Conservation (phyloP, 2,888 invertebrate species). For the Shargacucullia verbasci region DNA sequence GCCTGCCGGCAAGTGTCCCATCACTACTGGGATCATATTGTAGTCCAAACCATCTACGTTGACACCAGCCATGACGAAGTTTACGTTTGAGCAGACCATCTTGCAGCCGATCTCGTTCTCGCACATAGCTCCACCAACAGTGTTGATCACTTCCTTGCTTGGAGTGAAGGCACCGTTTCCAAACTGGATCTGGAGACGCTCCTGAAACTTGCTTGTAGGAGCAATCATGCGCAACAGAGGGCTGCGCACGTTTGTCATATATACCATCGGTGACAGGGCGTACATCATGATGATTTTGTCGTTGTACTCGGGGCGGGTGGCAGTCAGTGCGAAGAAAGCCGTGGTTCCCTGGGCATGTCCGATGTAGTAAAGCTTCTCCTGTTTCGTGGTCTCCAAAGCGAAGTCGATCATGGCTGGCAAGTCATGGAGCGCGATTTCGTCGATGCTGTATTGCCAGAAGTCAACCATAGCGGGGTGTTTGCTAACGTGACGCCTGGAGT, state of each 20-base stretch:
- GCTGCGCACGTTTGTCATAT: constrained; percentile 80
- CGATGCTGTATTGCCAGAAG: constrained; percentile 84
- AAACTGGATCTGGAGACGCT: constrained; percentile 64
- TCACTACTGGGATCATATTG: constrained; percentile 86
- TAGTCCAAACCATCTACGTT: constrained; percentile 87
- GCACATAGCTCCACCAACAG: constrained; percentile 77
- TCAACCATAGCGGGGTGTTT: constrained; percentile 74
- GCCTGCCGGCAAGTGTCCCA: constrained; percentile 88
- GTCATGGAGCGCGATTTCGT: constrained; percentile 82
- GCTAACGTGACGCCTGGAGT: constrained; percentile 76
- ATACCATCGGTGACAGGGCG: constrained; percentile 83
- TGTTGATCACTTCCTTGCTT: constrained; percentile 66
- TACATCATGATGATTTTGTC: constrained; percentile 79
- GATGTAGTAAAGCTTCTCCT: constrained; percentile 78
- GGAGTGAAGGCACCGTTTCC: constrained; percentile 76
- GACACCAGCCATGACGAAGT: constrained; percentile 90
- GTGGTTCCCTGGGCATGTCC: constrained; percentile 79
- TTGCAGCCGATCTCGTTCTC: constrained; percentile 76
- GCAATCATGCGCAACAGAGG: constrained; percentile 81
- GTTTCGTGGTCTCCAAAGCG: constrained; percentile 69
- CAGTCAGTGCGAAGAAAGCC: constrained; percentile 75
- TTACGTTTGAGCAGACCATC: constrained; percentile 88
- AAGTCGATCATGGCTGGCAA: constrained; percentile 83
- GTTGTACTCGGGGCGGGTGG: constrained; percentile 76
- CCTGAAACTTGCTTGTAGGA: constrained; percentile 71